Evolutionary conservation across 30 jellyfish, hydroid and myxozoan genomes (phyloP).

Genomic region (Haliclystus octoradiatus): DNA sequence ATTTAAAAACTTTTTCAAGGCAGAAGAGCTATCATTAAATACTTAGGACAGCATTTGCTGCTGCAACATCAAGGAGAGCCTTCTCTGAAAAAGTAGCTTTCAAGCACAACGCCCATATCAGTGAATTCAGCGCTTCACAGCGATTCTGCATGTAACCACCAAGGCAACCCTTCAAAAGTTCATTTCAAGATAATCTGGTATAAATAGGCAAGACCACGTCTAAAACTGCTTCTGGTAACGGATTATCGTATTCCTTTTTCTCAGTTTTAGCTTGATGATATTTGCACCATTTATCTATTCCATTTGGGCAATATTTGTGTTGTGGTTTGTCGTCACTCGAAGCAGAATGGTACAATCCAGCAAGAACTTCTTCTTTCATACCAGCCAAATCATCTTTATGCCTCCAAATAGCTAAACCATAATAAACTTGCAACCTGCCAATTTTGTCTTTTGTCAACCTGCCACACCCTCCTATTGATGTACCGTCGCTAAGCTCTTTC

Average conservation of each 20-base stretch:
- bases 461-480: conserved; percentile 24
- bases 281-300: conserved; percentile 22
- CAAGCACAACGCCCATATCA: conserved; percentile 28
- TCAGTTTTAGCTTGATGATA: conserved; percentile 3
- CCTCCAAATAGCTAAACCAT: conserved; percentile 12
- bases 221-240: conserved; percentile 24
- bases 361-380: conserved; percentile 10
- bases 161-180: conserved; percentile 18
- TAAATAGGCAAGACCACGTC: conserved; percentile 11
- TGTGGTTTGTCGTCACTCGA: not conserved
- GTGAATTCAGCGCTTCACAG: conserved; percentile 23
- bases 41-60: conserved; percentile 22
- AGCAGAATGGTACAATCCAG: conserved; percentile 3
- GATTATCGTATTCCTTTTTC: conserved; percentile 1
- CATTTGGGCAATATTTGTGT: conserved; percentile 6
- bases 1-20: not conserved
- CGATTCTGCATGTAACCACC: conserved; percentile 31
- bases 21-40: not conserved
- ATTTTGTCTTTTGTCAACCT: conserved; percentile 19
- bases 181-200: conserved; percentile 7
- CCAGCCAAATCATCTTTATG: conserved; percentile 12
- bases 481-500: conserved; percentile 11
- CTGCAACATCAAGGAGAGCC: conserved; percentile 13
- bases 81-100: conserved; percentile 13
- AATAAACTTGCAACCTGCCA: conserved; percentile 16